Base-by-base conservation (phyloP, 2,113 vertebrate species). In the Cyrtonyx montezumae region DNA sequence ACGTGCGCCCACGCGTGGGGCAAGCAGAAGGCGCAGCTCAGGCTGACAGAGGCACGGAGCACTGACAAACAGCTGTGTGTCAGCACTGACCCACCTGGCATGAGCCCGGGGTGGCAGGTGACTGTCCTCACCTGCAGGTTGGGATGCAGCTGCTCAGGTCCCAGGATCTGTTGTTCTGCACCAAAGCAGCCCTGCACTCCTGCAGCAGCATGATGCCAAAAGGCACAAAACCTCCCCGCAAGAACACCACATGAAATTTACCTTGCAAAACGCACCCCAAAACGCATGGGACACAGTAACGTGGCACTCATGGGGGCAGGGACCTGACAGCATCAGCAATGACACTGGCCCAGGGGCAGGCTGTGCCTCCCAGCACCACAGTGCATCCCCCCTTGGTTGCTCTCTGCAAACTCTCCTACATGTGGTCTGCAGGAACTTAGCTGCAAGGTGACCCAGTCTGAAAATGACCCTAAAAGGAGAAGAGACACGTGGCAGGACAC, bases 161-260 rank as follows among this genome's bases (percentile, higher is more conserved):
- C 7, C 21, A 19, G 28, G 45, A 37, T 5, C 32, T 12, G n/a
- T 15, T 16, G 45, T 26, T 42, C 42, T 14, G 13, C 66, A 58
- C 45, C 65, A 48, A 1, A 22, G 30, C 23, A 17, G 40, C 14
- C 37, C 37, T 0, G 1, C 0, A 5, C 30, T 45, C 30, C 53
- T 42, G 20, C 40, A 40, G 62, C 53, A n/a, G 32, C 2, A 2
- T 12, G 67, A 28, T 13, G 32, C 43, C 30, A 26, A n/a, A 76
- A 11, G 45, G 68, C 26, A 30, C 0, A 10, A 53, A 80, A 56
- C 7, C 22, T 40, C 23, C 78, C 62, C 40, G 61, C 43, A 63
- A 28, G 43, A 78, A 20, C 34, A 40, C 25, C 61, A n/a, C 1
- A 0, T 0, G 62, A 71, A 46, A 55, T 19, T 55, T 21, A 75